A percentile compares a stretch with the other conserved stretches of the same genome.
Evolutionary conservation across 2,888 invertebrate species (phyloP).

Genomic region (Zaprionus obscuricornis): DNA sequence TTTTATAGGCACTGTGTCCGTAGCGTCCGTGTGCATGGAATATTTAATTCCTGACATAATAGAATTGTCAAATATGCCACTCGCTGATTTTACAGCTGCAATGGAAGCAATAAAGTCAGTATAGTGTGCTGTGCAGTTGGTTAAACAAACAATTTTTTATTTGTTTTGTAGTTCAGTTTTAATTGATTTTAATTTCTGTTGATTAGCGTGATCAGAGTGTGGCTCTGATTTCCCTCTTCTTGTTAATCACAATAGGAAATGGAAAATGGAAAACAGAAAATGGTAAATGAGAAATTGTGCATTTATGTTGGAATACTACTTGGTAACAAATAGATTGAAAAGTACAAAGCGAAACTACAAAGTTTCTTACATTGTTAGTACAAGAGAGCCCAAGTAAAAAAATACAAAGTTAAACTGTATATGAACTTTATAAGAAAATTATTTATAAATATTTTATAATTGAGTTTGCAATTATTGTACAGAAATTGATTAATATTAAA

Average conservation of each 20-base stretch:
- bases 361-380: too few species aligned
- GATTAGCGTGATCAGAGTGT: constrained; percentile 56
- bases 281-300: constrained; percentile 24
- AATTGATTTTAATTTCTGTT: constrained; percentile 75
- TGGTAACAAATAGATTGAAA: too few species aligned
- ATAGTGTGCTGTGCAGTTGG: too few species aligned
- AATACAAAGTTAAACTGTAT: too few species aligned
- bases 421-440: too few species aligned
- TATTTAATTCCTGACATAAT: constrained; percentile 78
- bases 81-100: constrained; percentile 65
- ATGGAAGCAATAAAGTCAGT: not conserved
- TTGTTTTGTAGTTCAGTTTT: constrained; percentile 56
- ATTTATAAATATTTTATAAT: too few species aligned
- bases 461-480: too few species aligned
- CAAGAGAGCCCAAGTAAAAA: too few species aligned
- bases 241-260: constrained; percentile 35
- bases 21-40: not conserved
- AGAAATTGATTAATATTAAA: too few species aligned
- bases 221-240: constrained; percentile 31
- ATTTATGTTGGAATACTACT: too few species aligned
- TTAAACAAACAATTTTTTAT: constrained; percentile 30
- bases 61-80: constrained; percentile 71
- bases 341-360: too few species aligned
- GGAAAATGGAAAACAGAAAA: constrained; percentile 35
- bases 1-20: constrained; percentile 54